Evolutionary conservation across 2,888 invertebrate species (phyloP).

Genomic region (Hyalella azteca): DNA sequence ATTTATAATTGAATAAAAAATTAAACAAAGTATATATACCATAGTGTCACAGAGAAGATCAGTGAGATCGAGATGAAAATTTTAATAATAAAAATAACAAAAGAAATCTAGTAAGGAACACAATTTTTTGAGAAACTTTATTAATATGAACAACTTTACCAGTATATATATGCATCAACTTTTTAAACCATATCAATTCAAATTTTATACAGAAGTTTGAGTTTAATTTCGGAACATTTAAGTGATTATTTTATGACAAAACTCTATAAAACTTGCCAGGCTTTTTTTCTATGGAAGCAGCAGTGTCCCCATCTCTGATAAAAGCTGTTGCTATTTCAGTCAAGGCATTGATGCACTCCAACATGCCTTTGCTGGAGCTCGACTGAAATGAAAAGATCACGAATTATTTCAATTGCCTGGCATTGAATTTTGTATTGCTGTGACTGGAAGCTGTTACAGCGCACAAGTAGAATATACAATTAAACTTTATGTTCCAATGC

Average conservation of each 20-base stretch:
- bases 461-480: too few relatives aligned
- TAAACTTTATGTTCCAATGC: too few relatives aligned
- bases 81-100: too few relatives aligned
- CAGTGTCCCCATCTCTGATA: conserved; percentile 12
- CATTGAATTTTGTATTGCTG: too few relatives aligned
- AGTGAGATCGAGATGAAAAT: too few relatives aligned
- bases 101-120: too few relatives aligned
- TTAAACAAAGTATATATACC: too few relatives aligned
- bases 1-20: too few relatives aligned
- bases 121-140: too few relatives aligned
- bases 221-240: not conserved
- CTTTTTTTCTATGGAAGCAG: not conserved
- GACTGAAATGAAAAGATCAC: conserved; percentile 15
- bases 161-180: not conserved
- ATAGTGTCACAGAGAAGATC: too few relatives aligned
- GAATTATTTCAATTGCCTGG: too few relatives aligned
- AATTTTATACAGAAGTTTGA: not conserved
- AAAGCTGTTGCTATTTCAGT: not conserved
- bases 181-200: not conserved
- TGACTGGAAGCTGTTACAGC: too few relatives aligned
- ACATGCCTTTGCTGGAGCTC: conserved; percentile 16
- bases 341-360: conserved; percentile 8
- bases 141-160: not conserved
- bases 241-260: not conserved
- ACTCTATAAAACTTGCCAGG: not conserved